Conservation (phyloP, 2,797 vertebrate species). For the Xenops minutus region DNA sequence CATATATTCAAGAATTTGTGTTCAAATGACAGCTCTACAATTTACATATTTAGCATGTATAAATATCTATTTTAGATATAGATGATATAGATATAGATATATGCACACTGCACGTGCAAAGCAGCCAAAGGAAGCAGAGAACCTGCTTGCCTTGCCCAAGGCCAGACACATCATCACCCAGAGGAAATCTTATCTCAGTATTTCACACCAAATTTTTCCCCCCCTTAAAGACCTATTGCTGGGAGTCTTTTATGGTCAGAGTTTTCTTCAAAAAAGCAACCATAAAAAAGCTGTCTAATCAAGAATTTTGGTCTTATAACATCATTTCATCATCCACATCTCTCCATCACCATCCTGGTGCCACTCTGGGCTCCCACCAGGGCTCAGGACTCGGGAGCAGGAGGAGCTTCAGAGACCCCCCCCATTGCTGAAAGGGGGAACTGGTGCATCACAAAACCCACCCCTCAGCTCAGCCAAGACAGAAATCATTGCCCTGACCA, state of each 20-base stretch:
- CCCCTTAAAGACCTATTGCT: background rate
- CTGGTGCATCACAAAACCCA: background rate
- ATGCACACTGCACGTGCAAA: background rate
- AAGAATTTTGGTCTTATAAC: background rate
- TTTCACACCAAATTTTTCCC: background rate
- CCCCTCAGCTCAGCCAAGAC: background rate
- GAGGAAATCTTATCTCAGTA: background rate
- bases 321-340: background rate
- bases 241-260: background rate
- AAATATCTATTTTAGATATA: background rate
- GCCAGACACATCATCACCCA: background rate
- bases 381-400: background rate
- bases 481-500: background rate
- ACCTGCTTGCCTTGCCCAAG: background rate
- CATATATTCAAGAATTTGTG: background rate
- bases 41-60: background rate
- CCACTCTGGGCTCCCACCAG: rapidly evolving
- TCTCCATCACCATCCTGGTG: background rate
- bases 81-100: background rate
- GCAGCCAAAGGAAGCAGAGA: background rate
- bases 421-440: rapidly evolving
- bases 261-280: background rate
- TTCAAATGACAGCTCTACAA: background rate
- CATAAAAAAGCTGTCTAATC: background rate
- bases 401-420: background rate